phyloP scores from a whole-genome alignment of 2,797 vertebrate genomes.

The Phoxinus dragarum region DNA sequence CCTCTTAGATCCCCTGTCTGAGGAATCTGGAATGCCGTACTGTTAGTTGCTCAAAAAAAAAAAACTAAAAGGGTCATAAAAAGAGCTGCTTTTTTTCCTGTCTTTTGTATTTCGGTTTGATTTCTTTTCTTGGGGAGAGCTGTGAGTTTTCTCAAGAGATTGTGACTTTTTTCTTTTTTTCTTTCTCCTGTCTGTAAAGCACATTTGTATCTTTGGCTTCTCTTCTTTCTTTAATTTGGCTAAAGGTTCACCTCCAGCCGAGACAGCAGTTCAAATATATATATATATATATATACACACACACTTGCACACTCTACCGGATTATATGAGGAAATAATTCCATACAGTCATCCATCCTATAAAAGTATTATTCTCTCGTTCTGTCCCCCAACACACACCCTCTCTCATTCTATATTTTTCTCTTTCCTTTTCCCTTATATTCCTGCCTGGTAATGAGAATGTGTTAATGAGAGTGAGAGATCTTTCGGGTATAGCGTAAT shows the following conservation, averaged over 20 bases:
- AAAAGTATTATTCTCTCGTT: conserved; percentile 49
- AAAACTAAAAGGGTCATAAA: conserved; percentile 44
- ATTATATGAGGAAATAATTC: conserved; percentile 56
- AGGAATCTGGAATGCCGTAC: conserved; percentile 45
- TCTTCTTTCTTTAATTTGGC: conserved; percentile 55
- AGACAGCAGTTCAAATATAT: conserved; percentile 38
- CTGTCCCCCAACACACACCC: conserved; percentile 1
- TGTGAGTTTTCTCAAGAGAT: conserved; percentile 44
- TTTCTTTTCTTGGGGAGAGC: conserved; percentile 43
- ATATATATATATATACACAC: not conserved
- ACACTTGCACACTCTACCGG: not conserved
- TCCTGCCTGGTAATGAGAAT: conserved; percentile 77
- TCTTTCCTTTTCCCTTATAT: conserved; percentile 23
- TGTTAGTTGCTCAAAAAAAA: conserved; percentile 39
- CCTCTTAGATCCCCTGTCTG: conserved; percentile 53
- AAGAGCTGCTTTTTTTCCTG: conserved; percentile 21
- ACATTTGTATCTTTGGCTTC: conserved; percentile 52
- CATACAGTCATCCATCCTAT: conserved; percentile 55
- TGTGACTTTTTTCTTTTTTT: conserved; percentile 11
- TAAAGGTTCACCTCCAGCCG: conserved; percentile 46
- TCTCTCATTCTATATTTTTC: not conserved
- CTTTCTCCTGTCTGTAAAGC: conserved; percentile 45
- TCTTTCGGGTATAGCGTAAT: conserved; percentile 82
- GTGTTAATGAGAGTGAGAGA: conserved; percentile 85
- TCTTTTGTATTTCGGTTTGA: conserved; percentile 51